These are phyloP conservation scores for Aleadryas rufinucha DNA, from an alignment of 2,113 vertebrate genomes.

Conservation along the genomic window DNA sequence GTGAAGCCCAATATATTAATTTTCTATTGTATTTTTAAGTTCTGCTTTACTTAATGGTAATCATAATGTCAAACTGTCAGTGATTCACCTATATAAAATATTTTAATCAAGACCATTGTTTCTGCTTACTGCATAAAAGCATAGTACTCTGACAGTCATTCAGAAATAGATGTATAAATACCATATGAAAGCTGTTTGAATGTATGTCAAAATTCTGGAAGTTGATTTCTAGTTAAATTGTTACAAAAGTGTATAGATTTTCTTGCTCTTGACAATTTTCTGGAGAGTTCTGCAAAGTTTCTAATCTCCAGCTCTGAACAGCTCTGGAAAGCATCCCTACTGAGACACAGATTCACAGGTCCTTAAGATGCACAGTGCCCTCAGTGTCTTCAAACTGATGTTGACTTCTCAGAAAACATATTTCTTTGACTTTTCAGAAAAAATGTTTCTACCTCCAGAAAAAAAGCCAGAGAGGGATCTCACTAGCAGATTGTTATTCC, in stretches of 20 bases:
- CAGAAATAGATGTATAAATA: background rate
- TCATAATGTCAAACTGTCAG: background rate
- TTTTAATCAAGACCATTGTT: background rate
- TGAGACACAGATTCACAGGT: background rate
- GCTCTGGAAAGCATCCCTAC: background rate
- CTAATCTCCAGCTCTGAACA: background rate
- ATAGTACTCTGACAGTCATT: background rate
- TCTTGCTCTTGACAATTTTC: background rate
- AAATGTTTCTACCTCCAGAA: background rate
- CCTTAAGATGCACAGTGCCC: background rate
- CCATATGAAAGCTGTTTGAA: background rate
- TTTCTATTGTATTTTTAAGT: background rate
- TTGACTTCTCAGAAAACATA: slow-evolving; percentile 7
- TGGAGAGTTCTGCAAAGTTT: background rate
- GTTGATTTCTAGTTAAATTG: background rate
- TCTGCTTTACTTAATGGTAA: slow-evolving; percentile 57
- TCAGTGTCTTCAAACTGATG: background rate
- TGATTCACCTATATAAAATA: background rate
- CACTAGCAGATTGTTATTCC: background rate
- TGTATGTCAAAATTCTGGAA: background rate
- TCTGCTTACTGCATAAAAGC: background rate
- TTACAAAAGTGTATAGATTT: background rate
- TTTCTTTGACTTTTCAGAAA: slow-evolving; percentile 10
- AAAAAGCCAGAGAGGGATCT: background rate
- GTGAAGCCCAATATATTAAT: background rate